Base-by-base conservation (phyloP, 2,888 invertebrate species). In the Asteroscopus sphinx region DNA sequence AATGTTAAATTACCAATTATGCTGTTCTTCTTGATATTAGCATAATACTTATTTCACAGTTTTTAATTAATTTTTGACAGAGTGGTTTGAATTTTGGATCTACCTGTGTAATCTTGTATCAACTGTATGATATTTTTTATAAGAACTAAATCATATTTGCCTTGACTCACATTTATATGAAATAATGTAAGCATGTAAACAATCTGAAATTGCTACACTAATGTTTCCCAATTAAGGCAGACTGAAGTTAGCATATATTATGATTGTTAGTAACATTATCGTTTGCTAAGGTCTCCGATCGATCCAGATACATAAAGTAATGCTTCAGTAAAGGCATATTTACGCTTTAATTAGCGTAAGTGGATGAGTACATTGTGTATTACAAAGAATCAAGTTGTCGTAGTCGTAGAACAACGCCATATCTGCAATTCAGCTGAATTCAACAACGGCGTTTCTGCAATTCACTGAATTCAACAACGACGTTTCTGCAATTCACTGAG, bases 1-100 rank as follows among this genome's bases (percentile, higher is more conserved):
- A 58, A 53, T 62, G 41, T 55, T 70, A 63, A 76, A 64, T 60
- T 64, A 46, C 63, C 59, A 66, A 72, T 68, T 57, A 55, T 74
- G 56, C 66, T 77, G 62, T 72, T 75, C 67, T 80, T 73, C 68
- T 70, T 76, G 55, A 57, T 64, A 58, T 64, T 68, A 66, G 65
- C 59, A 40, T 70, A 49, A 65, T 69, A 58, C 12, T 51, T 72
- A 54, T 72, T 73, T 74, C 71, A 80, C 79, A 71, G 73, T 72
- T 79, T 78, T 76, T 73, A 72, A 65, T 65, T 55, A 36, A 35
- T 64, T 53, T 54, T 33, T 69, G 32, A 28, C 41, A 15, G 15
- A 17, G 28, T 3, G 30, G 12, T 32, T 30, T 21, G n/a, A 30
- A 30, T 12, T 17, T 6, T 51, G 17, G 17, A 46, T n/a, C 46